Percentiles rank a stretch among this genome's conserved stretches.
Conservation (phyloP, 2,797 vertebrate species). For the Threskiornis aethiopicus region DNA sequence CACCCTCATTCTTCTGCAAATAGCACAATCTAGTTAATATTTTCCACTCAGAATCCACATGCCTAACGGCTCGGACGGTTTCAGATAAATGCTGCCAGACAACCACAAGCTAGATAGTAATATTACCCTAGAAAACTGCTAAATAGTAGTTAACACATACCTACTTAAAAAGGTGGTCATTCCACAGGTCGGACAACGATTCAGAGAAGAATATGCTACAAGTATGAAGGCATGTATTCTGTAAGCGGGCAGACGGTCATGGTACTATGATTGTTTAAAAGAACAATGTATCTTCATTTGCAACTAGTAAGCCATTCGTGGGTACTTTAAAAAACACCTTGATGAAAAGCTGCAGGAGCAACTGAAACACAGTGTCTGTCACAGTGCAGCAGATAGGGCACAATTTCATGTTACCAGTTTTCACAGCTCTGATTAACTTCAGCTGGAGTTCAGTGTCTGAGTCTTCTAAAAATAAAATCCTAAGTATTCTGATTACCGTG, state of each 20-base stretch:
- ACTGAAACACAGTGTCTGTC: neutral
- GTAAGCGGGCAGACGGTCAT: neutral
- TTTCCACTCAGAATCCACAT: slow-evolving; percentile 10
- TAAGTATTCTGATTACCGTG: slow-evolving; percentile 8
- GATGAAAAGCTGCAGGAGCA: neutral
- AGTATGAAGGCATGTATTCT: neutral
- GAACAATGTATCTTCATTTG: neutral
- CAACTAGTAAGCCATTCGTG: neutral
- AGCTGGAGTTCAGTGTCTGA: slow-evolving; percentile 1
- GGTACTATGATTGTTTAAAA: neutral
- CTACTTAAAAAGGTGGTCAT: neutral
- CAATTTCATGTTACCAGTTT: slow-evolving; percentile 2
- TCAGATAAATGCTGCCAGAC: neutral
- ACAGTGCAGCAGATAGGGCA: neutral
- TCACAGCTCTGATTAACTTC: neutral
- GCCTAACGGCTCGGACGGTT: neutral
- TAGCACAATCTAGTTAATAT: slow-evolving; percentile 19
- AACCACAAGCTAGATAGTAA: neutral
- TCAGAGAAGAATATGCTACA: neutral
- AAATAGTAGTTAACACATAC: neutral
- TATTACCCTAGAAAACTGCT: neutral
- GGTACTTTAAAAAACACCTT: neutral
- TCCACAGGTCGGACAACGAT: neutral
- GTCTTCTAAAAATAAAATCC: slow-evolving; percentile 40
- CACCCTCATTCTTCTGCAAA: slow-evolving; percentile 11